Base-by-base conservation (phyloP, 2,113 vertebrate genomes). In the Cyprinodon brontotheroides region DNA sequence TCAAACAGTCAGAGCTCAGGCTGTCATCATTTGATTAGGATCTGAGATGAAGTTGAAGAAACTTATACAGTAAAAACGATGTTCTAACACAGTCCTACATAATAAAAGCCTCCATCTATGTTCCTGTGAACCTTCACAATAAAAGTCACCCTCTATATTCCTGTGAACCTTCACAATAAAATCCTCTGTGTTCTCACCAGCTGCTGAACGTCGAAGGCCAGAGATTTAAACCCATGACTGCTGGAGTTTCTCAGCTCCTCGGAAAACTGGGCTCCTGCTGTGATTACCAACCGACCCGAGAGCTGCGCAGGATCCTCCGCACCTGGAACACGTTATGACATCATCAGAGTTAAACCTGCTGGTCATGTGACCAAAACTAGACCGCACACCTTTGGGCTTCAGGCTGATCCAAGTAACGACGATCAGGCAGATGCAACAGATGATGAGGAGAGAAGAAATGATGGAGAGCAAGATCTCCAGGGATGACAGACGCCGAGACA, bases 181-280 rank as follows among this genome's bases (percentile, higher is more conserved):
- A 74, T 65, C 65, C 9, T 29, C 11, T 29, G 0, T 15, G 15
- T 0, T 14, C 87, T 89, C 48, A 92, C 91, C 88, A 88, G 78
- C 1, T 73, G 70, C 40, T 94, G 84, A 7, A 91, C 7, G 3
- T 95, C 92, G 1, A 87, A 94, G 17, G 94, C 92, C 79, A 95
- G 69, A 9, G 90, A 75, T 74, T 94, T 94, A 38, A 93, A 95
- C 3, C 11, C 3, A 3, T 15, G 7, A 4, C 89, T 93, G 80
- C 86, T 89, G 69, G 50, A 79, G 84, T 95, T 92, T 4, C 40
- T 89, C 65, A 95, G 91, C 6, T 94, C 88, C 0, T 92, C 77
- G 0, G 85, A 86, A 66, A 94, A 94, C 1, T 37, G 11, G 0
- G 78, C 90, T 38, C 94, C 93, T 0, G 70, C 66, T 1, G 60